Base-by-base conservation (phyloP, 2,113 vertebrate species). In the Clupea harengus region DNA sequence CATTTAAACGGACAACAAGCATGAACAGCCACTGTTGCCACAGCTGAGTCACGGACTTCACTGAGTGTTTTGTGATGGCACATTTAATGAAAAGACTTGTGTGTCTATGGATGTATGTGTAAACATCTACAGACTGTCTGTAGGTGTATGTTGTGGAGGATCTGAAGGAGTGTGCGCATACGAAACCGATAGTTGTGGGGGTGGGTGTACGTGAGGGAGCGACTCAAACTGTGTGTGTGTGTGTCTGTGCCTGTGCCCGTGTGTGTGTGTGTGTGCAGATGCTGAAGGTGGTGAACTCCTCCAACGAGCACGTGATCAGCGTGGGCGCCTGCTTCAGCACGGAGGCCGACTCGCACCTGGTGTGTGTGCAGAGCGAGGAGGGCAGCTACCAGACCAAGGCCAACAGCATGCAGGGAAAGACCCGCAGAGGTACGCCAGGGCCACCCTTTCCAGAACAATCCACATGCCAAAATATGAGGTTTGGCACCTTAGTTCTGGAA, bases 301-400 rank as follows among this genome's bases (percentile, higher is more conserved):
- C 97, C 80, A 99, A 99, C 28, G 97, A 99, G 50, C 97, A 98
- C 8, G 97, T 99, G 11, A 97, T 99, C 92, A 98, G 97, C 72
- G 95, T 99, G 86, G 97, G 97, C 7, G 97, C 97, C 0, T 94
- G 94, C 85, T 97, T 99, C 90, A 99, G 96, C 89, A 87, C 88
- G 0, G 95, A 97, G 88, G 97, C 98, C 44, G 98, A 99, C 93
- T 98, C 97, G 78, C 97, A 98, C 91, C 92, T 99, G 86, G 97
- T 99, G 80, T 99, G 97, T 88, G 86, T 98, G 89, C 98, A 99
- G 89, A 97, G 95, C 64, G 93, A 96, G 46, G 95, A 98, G 0
- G 97, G 97, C 20, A 89, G 86, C 87, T 99, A 98, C 88, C 95
- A 97, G 89, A 99, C 97, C 0, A 97, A 98, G 92, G 97, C 96